Evolutionary conservation across 2,888 invertebrate genomes (phyloP), one percentile per base, ranked within the genome.

Genomic region (Taphrorychus bicolor): DNA sequence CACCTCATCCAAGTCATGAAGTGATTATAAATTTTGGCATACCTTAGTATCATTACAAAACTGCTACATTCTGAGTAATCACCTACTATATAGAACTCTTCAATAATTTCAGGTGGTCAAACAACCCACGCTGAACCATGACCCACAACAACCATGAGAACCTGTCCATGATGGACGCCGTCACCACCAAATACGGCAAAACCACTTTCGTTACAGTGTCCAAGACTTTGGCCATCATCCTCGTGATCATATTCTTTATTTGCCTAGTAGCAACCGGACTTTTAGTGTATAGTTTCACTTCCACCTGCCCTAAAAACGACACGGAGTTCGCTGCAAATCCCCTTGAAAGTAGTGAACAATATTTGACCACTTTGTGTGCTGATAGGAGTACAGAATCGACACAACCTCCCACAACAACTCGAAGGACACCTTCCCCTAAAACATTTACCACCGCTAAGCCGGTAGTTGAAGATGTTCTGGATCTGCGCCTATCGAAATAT

Each of bases 241-340:
- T 92, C 51, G 84, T 85, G 3, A 82, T 88, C 42, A 85, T 90
- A 70, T 91, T 92, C 77, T 78, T 88, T 0, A 83, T 87, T 71
- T 87, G 88, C 5, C 79, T 92, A 54, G 84, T 91, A 21, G 88
- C 88, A 48, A 91, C 91, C 1, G 91, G 91, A 5, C 85, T 93
- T 24, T 82, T 93, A 72, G 91, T 92, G 18, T 92, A 92, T 80
- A 91, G 91, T 80, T 89, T 92, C 74, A 88, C 90, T 14, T 87
- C 90, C 3, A 59, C 54, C 1, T 70, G 68, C 17, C 18, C 59
- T 3, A 65, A 52, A 24, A 70, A 70, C 41, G 60, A 58, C 2
- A 70, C 59, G 1, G 5, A 18, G 4, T 24, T 18, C 18, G 5
- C 9, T n/a, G 32, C 24, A 7, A 18, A 2, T 17, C 22, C 40